Base-by-base conservation (phyloP, 2,797 vertebrate genomes). In the Thunnus albacares region DNA sequence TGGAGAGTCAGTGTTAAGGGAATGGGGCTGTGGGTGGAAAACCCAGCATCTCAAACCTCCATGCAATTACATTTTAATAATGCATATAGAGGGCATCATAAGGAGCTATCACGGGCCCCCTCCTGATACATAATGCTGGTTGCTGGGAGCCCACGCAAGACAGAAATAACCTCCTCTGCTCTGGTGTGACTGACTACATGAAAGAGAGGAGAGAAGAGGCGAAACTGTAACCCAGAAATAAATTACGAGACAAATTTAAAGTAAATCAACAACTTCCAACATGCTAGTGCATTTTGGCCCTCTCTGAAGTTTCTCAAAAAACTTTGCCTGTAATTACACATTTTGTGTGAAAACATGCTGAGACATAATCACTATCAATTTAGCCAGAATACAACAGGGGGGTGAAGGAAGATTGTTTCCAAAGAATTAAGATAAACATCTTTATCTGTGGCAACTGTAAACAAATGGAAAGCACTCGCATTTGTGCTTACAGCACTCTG, bases 21-120 rank as follows among this genome's bases (percentile, higher is more conserved):
- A 90, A 74, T 30, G 33, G 47, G 47, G 58, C 83, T 72, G 89
- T 93, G 88, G 92, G 89, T 86, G 90, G 84, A 81, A 90, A 89
- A 85, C 65, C 71, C 64, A 64, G 79, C 77, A 72, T 86, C 69
- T 82, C 77, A 90, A 91, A 69, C 72, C 83, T 85, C 84, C 13
- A 33, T 85, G 90, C 90, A 91, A 90, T 93, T 89, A 89, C 76
- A 87, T 84, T 91, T 93, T 91, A 93, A 93, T 94, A 93, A 94
- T 93, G 86, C 87, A 93, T 92, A 84, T 67, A 63, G 80, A 90
- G 88, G 79, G 79, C 77, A 88, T 90, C 86, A 88, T 86, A 89
- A 91, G 84, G 84, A 85, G 87, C 88, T 75, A 89, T 90, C 75
- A 83, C 59, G 12, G 74, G 81, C 85, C 86, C 80, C 79, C 87